Conservation (phyloP, 2,113 vertebrate species). For the Clarias magur region DNA sequence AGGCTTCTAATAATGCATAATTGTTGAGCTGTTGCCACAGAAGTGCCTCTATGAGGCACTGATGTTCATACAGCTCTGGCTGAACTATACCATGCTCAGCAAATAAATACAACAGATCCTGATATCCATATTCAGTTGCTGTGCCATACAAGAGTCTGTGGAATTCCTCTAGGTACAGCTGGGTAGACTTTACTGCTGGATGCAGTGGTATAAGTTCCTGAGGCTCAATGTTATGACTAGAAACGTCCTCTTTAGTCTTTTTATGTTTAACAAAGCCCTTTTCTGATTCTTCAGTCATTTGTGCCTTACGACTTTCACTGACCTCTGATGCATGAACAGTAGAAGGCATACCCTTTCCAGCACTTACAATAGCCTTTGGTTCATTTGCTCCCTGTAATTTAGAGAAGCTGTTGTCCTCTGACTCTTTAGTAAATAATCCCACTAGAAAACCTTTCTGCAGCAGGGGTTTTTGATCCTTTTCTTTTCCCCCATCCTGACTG, state of each 20-base stretch:
- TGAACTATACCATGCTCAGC: constrained; percentile 72
- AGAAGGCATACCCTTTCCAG: constrained; percentile 73
- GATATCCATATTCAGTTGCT: constrained; percentile 71
- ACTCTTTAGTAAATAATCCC: constrained; percentile 71
- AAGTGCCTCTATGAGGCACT: constrained; percentile 74
- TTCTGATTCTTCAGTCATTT: constrained; percentile 62
- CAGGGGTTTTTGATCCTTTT: constrained; percentile 60
- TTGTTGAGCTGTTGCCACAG: constrained; percentile 78
- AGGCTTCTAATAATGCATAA: constrained; percentile 66
- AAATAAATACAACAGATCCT: constrained; percentile 73
- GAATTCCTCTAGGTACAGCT: constrained; percentile 70
- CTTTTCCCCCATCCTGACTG: constrained; percentile 54
- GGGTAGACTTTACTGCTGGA: constrained; percentile 62
- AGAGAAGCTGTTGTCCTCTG: constrained; percentile 66
- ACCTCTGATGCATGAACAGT: constrained; percentile 75
- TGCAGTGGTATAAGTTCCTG: constrained; percentile 31
- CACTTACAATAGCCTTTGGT: constrained; percentile 58
- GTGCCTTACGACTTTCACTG: constrained; percentile 62
- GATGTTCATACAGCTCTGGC: constrained; percentile 73
- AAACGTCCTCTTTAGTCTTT: constrained; percentile 50
- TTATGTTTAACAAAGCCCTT: constrained; percentile 56
- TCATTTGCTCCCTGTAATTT: constrained; percentile 58
- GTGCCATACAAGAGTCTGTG: constrained; percentile 73
- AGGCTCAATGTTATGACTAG: constrained; percentile 18
- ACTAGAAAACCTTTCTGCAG: constrained; percentile 73